A percentile compares a stretch with the other conserved stretches of the same genome.
These are phyloP conservation scores for Dicroscelio sp. DNA, from an alignment of 2,888 invertebrate genomes.

Conservation along the genomic window DNA sequence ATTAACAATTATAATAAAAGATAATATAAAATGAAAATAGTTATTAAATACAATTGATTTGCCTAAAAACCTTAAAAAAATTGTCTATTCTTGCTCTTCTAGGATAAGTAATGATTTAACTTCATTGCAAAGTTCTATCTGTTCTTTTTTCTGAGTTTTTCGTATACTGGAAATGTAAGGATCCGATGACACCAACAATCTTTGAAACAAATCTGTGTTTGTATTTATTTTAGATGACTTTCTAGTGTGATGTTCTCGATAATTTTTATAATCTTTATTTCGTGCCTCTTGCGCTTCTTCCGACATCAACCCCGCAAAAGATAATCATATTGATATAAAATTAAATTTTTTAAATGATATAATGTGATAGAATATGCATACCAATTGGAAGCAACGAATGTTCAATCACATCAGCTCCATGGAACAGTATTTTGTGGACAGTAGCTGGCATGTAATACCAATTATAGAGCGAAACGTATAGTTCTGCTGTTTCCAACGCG, in stretches of 20 bases:
- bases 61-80: too few species aligned
- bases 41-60: too few species aligned
- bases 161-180: constrained; percentile 34
- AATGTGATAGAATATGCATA: too few species aligned
- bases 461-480: constrained; percentile 18
- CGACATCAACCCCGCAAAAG: background rate
- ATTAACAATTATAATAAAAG: too few species aligned
- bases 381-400: constrained; percentile 45
- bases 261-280: constrained; percentile 59
- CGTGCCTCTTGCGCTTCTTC: constrained; percentile 37
- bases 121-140: background rate
- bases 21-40: too few species aligned
- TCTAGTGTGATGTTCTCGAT: constrained; percentile 45
- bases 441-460: constrained; percentile 62
- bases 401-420: constrained; percentile 50
- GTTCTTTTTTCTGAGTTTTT: constrained; percentile 11
- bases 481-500: constrained; percentile 33
- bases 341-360: too few species aligned
- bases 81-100: background rate
- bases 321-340: background rate
- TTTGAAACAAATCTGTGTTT: constrained; percentile 46
- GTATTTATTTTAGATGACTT: constrained; percentile 44
- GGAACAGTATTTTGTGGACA: constrained; percentile 55
- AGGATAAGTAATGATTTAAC: constrained; percentile 12
- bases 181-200: constrained; percentile 34